These are phyloP conservation scores for Botrylloides violaceus DNA, from an alignment of 23 tunicate species.

Conservation along the genomic window DNA sequence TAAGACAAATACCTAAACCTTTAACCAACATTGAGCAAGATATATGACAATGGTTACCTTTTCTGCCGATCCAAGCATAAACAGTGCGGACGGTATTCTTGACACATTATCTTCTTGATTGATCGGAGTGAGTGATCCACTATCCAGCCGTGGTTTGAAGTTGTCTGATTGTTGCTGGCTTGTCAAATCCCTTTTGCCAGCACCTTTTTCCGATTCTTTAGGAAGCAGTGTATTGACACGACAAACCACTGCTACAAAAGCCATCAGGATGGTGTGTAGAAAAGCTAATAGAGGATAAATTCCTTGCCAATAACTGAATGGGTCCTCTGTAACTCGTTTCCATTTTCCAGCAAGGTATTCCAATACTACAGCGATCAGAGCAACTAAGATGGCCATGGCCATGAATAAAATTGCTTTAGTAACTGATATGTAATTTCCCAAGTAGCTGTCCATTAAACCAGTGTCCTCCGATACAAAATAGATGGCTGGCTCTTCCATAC, in stretches of 20 bases:
- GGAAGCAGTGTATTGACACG: neutral
- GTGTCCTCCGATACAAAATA: slow-evolving; percentile 10
- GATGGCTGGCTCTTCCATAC: slow-evolving; percentile 24
- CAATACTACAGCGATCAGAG: neutral
- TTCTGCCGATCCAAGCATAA: neutral
- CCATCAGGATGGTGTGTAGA: neutral
- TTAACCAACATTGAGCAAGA: too few relatives aligned
- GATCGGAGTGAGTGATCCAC: neutral
- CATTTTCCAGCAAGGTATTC: slow-evolving; percentile 32
- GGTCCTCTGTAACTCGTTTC: slow-evolving; percentile 35
- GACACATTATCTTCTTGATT: neutral
- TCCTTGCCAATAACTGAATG: slow-evolving; percentile 66
- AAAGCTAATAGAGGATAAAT: neutral
- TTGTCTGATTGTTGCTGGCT: too few relatives aligned
- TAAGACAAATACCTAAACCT: too few relatives aligned
- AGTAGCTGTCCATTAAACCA: neutral
- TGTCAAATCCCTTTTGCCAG: too few relatives aligned
- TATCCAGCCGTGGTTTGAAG: too few relatives aligned
- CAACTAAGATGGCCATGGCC: neutral
- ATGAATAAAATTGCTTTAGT: neutral
- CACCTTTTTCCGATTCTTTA: too few relatives aligned
- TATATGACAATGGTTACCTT: neutral
- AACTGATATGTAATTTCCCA: neutral
- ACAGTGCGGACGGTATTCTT: neutral
- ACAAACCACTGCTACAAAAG: neutral